Evolutionary conservation across 2,113 vertebrate species (phyloP).

Genomic region (Malurus elegans): DNA sequence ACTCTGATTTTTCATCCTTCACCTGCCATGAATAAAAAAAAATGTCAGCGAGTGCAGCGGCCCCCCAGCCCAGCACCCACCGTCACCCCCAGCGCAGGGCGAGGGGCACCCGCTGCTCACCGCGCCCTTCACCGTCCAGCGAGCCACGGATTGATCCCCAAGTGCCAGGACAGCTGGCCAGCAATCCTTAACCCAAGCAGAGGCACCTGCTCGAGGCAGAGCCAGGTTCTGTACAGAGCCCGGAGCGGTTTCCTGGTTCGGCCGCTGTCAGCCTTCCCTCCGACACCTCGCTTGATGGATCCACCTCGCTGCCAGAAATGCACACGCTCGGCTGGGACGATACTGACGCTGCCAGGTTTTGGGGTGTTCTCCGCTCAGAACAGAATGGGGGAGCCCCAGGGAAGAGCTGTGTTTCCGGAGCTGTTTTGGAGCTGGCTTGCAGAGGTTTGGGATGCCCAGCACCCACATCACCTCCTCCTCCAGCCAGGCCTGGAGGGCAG

Average conservation of each 20-base stretch:
- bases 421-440: not conserved
- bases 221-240: not conserved
- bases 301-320: not conserved
- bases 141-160: not conserved
- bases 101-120: not conserved
- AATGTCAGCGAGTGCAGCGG: not conserved
- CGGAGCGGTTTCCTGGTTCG: not conserved
- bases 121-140: constrained; percentile 1
- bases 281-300: too few species aligned
- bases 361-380: not conserved
- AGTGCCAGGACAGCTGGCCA: not conserved
- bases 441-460: not conserved
- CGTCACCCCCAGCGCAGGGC: not conserved
- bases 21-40: not conserved
- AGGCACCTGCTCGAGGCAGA: not conserved
- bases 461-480: not conserved
- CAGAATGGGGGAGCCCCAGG: not conserved
- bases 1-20: not conserved
- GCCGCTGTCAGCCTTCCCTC: not conserved
- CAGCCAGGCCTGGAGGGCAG: not conserved
- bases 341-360: not conserved
- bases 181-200: not conserved
- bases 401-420: not conserved
- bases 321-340: not conserved
- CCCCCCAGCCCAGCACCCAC: not conserved